Evolutionary conservation across 2,797 vertebrate species (phyloP).

Genomic region (Chlorospingus flavigularis): DNA sequence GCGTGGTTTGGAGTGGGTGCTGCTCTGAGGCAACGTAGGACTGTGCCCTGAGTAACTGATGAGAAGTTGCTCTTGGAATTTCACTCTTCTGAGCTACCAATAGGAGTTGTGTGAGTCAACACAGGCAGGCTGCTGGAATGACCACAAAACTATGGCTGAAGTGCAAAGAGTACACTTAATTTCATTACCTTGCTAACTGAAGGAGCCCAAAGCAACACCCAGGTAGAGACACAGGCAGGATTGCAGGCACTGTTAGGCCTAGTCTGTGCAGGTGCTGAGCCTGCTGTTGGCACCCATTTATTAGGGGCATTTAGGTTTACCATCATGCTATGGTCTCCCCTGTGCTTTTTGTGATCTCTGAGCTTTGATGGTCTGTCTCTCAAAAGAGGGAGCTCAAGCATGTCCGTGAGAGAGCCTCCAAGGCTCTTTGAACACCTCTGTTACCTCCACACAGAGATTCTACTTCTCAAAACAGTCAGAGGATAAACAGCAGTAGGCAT

Average conservation of each 20-base stretch:
- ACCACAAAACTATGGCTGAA: not conserved
- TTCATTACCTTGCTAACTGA: not conserved
- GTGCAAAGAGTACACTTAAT: not conserved
- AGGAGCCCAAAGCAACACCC: not conserved
- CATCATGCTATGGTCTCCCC: not conserved
- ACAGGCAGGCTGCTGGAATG: not conserved
- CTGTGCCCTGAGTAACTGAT: not conserved
- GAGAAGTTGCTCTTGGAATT: not conserved
- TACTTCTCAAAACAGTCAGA: not conserved
- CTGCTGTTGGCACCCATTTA: not conserved
- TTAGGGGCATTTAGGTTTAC: not conserved
- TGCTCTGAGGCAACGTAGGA: rapidly evolving
- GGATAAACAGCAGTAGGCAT: not conserved
- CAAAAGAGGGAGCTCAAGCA: not conserved
- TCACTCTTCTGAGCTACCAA: not conserved
- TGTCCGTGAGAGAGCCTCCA: not conserved
- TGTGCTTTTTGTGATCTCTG: not conserved
- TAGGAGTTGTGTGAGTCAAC: not conserved
- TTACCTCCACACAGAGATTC: not conserved
- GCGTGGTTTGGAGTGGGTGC: not conserved
- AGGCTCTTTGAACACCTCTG: not conserved
- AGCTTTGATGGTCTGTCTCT: not conserved
- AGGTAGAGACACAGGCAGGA: not conserved
- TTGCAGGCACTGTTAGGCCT: not conserved
- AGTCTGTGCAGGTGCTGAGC: not conserved